A percentile compares a stretch with the other conserved stretches of the same genome.
Conservation (phyloP, 37 sponge, comb jelly and placozoan genomes). For the Halisarca cf. caerulea region DNA sequence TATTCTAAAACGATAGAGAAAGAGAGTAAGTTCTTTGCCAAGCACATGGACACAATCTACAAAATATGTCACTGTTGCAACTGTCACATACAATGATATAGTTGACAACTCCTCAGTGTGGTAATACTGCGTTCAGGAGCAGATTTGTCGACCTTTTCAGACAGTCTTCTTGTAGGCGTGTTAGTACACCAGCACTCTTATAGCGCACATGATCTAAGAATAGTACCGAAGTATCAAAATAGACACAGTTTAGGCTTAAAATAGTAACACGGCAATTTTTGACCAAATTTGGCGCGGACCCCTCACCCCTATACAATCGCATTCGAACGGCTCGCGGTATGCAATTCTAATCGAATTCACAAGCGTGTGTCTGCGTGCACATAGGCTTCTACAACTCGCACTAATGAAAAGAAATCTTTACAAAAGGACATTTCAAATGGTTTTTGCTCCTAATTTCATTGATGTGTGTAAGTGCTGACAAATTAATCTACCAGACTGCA, state of each 20-base stretch:
- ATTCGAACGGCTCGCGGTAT: too few relatives aligned
- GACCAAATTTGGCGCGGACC: too few relatives aligned
- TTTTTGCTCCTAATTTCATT: too few relatives aligned
- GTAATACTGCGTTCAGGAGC: too few relatives aligned
- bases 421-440: too few relatives aligned
- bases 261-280: neutral
- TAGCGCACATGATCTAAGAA: neutral
- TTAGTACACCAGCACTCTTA: neutral
- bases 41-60: neutral
- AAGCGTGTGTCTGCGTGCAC: too few relatives aligned
- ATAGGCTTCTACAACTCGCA: too few relatives aligned
- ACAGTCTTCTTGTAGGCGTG: constrained; percentile 7
- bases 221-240: neutral
- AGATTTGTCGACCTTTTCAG: neutral
- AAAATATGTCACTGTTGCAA: neutral
- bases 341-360: too few relatives aligned
- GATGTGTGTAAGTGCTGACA: too few relatives aligned
- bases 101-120: neutral
- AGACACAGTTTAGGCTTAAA: neutral
- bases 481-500: too few relatives aligned
- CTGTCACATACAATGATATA: neutral
- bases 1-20: neutral
- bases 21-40: neutral
- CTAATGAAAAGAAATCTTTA: too few relatives aligned
- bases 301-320: too few relatives aligned